phyloP scores from a whole-genome alignment of 2,888 invertebrate species.

The Cacoxenus indagator region DNA sequence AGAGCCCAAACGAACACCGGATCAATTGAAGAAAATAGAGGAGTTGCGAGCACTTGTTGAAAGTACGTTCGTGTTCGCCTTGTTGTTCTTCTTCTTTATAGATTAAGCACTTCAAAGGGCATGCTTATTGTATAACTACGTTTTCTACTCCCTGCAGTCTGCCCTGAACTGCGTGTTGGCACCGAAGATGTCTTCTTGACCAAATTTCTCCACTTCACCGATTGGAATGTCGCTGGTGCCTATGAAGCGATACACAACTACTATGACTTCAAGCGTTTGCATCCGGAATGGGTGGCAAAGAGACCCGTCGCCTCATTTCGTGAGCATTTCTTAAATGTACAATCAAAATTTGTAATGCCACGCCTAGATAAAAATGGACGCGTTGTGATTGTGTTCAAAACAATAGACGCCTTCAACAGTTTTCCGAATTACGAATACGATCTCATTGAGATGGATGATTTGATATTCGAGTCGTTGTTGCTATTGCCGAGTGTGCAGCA shows the following conservation, averaged over 20 bases:
- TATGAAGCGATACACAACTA: slow-evolving; percentile 56
- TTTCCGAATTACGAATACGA: slow-evolving; percentile 63
- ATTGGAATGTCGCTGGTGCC: slow-evolving; percentile 61
- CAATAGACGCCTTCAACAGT: slow-evolving; percentile 64
- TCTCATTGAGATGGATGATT: slow-evolving; percentile 66
- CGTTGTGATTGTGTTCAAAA: slow-evolving; percentile 57
- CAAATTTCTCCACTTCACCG: slow-evolving; percentile 55
- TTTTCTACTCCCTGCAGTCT: slow-evolving; percentile 38
- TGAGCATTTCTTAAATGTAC: slow-evolving; percentile 54
- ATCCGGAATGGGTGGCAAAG: slow-evolving; percentile 63
- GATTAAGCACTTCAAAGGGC: too few relatives aligned
- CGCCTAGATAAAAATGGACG: slow-evolving; percentile 64
- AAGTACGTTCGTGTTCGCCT: slow-evolving; percentile 37
- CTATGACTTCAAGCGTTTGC: slow-evolving; percentile 61
- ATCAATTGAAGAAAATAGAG: slow-evolving; percentile 51
- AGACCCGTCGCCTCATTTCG: slow-evolving; percentile 60
- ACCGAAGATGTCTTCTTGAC: slow-evolving; percentile 60
- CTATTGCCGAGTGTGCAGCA: slow-evolving; percentile 63
- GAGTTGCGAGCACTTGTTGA: slow-evolving; percentile 53
- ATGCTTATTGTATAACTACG: not conserved
- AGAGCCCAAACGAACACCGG: slow-evolving; percentile 28
- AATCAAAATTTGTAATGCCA: slow-evolving; percentile 63
- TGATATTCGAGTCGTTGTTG: slow-evolving; percentile 64
- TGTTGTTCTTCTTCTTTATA: too few relatives aligned
- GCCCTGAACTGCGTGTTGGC: slow-evolving; percentile 54